Conservation (phyloP, 2,113 vertebrate genomes). For the Corythornis cristatus region DNA sequence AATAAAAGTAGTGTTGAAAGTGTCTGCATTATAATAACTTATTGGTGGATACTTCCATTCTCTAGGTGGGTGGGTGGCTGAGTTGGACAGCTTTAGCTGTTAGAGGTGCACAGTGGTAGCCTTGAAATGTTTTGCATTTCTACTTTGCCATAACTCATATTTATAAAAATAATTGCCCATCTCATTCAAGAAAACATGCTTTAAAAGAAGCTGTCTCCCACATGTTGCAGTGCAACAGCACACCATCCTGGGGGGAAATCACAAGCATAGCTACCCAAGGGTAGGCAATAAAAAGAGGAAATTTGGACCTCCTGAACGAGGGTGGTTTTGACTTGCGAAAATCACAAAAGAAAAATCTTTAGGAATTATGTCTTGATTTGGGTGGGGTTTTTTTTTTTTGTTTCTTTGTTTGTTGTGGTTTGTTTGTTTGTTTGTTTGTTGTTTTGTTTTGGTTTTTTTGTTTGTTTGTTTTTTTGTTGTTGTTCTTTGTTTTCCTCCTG, state of each 20-base stretch:
- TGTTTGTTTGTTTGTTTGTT: too few species aligned
- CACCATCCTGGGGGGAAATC: neutral
- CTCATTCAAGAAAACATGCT: neutral
- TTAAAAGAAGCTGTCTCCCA: neutral
- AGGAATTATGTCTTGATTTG: neutral
- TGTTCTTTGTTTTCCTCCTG: neutral
- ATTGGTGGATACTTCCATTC: neutral
- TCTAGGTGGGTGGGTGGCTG: neutral
- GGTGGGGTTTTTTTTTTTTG: too few species aligned
- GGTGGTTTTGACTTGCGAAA: neutral
- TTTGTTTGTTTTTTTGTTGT: neutral
- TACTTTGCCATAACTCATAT: neutral
- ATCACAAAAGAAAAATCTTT: neutral
- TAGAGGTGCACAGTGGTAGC: neutral
- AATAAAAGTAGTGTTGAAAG: neutral
- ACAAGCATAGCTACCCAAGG: neutral
- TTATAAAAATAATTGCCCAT: neutral
- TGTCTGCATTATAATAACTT: neutral
- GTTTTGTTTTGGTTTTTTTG: accelerated
- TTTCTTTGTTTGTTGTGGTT: too few species aligned
- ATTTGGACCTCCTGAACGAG: neutral
- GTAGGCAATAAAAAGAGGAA: neutral
- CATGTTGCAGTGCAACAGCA: accelerated
- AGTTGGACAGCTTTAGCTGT: neutral
- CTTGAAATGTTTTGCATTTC: neutral